Base-by-base conservation (phyloP, 1,140 invertebrate species). In the Diachasmimorpha longicaudata region DNA sequence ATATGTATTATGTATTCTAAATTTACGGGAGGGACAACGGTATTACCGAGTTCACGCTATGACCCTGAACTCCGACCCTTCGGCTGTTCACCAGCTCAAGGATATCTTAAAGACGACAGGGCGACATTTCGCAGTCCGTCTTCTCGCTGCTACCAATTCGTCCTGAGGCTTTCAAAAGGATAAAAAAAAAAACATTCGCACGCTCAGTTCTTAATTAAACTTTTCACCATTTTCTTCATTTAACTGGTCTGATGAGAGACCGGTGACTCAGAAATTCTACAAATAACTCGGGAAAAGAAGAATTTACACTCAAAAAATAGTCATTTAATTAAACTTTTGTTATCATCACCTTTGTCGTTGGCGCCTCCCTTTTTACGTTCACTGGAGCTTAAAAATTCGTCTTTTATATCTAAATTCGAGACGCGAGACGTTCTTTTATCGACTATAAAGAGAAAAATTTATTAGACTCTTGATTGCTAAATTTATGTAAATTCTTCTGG, bases 401-500 rank as follows among this genome's bases (percentile, higher is more conserved):
- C 23, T 25, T 21, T 58, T 25, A 63, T 63, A 63, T 63, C 58
- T 31, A 63, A 63, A 63, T 63, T 23, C 23, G 13, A 25, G 23
- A 63, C n/a, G 21, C 14, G 23, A 14, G 23, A 16, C 14, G 16
- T 4, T 31, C 19, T 16, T 52, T 52, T 52, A 52, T 52, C 14
- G 48, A 9, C 48, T 13, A 19, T 52, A 52, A 52, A 63, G 58
- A 63, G 58, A 63, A 13, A 19, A 63, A 63, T 63, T 63, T 63
- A 25, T 23, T 36, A 77, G 80, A 82, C 82, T 78, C 78, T 82
- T 82, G 83, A 82, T 86, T 85, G 83, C 80, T 83, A 86, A 88
- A 88, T 85, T 85, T 84, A 87, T 87, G 86, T 82, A 84, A 87
- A 87, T 87, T 72, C 72, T 69, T 72, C 67, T 69, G 79, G 72